Percentiles rank a stretch among this genome's conserved stretches.
These are phyloP conservation scores for Ornithorhynchus anatinus DNA, from an alignment of 2,113 vertebrate genomes.

Conservation along the genomic window DNA sequence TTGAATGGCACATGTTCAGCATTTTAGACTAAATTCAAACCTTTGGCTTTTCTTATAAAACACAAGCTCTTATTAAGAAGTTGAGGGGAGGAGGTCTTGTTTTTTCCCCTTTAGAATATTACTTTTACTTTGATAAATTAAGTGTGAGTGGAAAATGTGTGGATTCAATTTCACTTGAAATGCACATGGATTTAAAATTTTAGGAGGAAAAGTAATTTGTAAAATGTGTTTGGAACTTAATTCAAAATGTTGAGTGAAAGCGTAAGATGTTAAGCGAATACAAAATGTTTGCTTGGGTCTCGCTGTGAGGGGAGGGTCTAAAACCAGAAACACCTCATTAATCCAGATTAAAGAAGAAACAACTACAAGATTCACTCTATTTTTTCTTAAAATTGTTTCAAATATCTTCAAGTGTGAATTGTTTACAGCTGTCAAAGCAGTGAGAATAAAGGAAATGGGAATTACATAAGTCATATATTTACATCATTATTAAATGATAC, in stretches of 20 bases:
- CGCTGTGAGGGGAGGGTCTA: neutral
- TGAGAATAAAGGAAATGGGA: neutral
- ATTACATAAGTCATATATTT: neutral
- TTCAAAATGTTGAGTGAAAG: neutral
- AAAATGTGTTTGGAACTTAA: neutral
- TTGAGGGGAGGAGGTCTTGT: neutral
- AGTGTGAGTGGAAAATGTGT: neutral
- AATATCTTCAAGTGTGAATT: neutral
- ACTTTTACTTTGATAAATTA: slow-evolving; percentile 2
- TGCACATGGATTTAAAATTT: neutral
- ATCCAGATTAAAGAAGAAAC: neutral
- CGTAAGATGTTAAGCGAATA: neutral
- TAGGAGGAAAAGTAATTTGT: neutral
- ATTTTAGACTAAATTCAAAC: neutral
- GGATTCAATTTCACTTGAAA: neutral
- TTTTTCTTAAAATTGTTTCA: neutral
- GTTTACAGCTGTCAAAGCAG: neutral
- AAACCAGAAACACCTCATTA: neutral
- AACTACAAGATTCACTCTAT: neutral
- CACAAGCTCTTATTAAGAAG: neutral
- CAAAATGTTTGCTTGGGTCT: neutral
- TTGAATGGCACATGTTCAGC: neutral
- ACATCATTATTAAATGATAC: neutral
- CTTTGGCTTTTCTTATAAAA: neutral
- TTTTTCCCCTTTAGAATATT: slow-evolving; percentile 2